Evolutionary conservation across 1,140 invertebrate species (phyloP), one percentile per base, ranked within the genome.

Genomic region (Venustaconcha ellipsiformis): DNA sequence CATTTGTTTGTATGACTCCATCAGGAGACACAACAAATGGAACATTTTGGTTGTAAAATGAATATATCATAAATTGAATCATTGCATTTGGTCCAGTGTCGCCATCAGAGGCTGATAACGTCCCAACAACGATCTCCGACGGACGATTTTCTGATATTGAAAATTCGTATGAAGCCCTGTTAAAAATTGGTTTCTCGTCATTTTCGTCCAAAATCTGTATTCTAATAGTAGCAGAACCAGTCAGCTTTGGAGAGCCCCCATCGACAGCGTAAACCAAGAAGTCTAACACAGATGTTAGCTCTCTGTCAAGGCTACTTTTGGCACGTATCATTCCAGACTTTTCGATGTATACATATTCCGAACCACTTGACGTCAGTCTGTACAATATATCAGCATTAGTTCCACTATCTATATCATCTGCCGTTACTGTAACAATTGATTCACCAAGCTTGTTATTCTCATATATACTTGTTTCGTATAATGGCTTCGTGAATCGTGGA

Each of bases 401-500:
- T 13, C 75, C 77, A n/a, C 67, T 60, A 63, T 82, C 80, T 17
- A 63, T 57, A 71, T 82, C 80, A 14, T 48, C 15, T 17, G 80
- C 80, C 11, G 57, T 76, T 13, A 78, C 78, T 37, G 57, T 73
- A n/a, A 81, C n/a, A 14, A 86, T 68, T 18, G 66, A 70, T 14
- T 57, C 62, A 8, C 84, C 82, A 0, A 74, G 57, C 67, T 75
- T 56, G 48, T 71, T 78, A 70, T 86, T 84, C 78, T 86, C 85
- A 26, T 67, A 23, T 6, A 86, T 62, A 57, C 70, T 74, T 20
- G 67, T 68, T 17, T 66, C 57, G 62, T 74, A 81, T 12, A 57
- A n/a, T 6, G 57, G 12, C 55, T 78, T 26, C 6, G 59, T 48
- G 89, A 97, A 97, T 14, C 55, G 14, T 57, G 75, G 75, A 55